Evolutionary conservation across 2,113 vertebrate genomes (phyloP).

Genomic region (Loxodonta africana): DNA sequence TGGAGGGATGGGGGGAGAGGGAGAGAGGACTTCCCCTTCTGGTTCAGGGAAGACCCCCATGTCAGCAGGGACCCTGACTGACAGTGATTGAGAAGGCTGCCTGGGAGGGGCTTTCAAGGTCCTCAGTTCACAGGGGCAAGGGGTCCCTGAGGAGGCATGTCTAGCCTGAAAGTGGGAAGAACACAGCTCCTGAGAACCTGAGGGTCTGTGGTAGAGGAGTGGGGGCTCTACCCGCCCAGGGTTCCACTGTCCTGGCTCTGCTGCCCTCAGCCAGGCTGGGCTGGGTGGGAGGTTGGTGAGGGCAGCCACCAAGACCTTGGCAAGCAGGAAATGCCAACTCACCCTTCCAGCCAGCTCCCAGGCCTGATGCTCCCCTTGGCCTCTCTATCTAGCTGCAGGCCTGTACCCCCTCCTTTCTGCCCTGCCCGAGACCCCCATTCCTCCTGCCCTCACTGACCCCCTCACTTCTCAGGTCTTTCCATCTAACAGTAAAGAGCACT

Average conservation of each 20-base stretch:
- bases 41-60: not conserved
- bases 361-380: not conserved
- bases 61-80: not conserved
- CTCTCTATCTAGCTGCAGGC: not conserved
- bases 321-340: slow-evolving; percentile 42
- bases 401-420: not conserved
- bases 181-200: not conserved
- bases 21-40: not conserved
- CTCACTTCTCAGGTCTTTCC: not conserved
- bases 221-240: not conserved
- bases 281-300: not conserved
- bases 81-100: not conserved
- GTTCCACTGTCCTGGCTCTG: not conserved
- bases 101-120: not conserved
- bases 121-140: not conserved
- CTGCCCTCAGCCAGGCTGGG: not conserved
- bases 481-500: not conserved
- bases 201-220: not conserved
- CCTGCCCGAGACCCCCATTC: not conserved
- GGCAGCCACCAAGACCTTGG: not conserved
- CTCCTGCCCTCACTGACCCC: not conserved
- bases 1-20: too few relatives aligned
- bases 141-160: not conserved
- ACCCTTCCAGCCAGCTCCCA: not conserved
- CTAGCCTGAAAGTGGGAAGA: not conserved